Evolutionary conservation across 2,888 invertebrate genomes (phyloP).

Genomic region (Melieria crassipennis): DNA sequence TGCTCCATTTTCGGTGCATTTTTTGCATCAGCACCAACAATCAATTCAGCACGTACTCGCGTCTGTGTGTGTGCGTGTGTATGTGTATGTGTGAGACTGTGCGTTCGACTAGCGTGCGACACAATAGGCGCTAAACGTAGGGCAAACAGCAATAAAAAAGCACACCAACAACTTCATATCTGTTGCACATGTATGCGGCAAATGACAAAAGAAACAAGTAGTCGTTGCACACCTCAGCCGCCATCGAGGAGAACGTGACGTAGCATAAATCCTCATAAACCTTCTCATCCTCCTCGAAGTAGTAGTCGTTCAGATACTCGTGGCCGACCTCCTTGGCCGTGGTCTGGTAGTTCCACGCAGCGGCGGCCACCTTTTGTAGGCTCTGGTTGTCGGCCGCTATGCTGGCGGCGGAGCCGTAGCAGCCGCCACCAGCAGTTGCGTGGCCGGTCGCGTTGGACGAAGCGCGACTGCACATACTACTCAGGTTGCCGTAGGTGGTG

Average conservation of each 20-base stretch:
- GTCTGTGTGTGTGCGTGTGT: not conserved
- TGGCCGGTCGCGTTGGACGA: conserved; percentile 13
- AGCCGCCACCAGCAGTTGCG: conserved; percentile 10
- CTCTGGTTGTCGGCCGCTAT: conserved; percentile 49
- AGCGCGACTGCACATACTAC: conserved; percentile 10
- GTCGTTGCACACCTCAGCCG: conserved; percentile 72
- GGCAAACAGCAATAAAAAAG: conserved; percentile 4
- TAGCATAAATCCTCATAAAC: conserved; percentile 91
- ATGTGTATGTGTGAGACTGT: not conserved
- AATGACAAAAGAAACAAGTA: not conserved
- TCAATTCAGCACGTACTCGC: no score
- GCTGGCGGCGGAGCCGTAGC: conserved; percentile 2
- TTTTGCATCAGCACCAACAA: no score
- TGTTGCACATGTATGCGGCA: not conserved
- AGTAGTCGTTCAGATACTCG: conserved; percentile 61
- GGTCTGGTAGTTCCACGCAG: conserved; percentile 60
- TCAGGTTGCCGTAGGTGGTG: conserved; percentile 8
- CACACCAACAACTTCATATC: conserved; percentile 3
- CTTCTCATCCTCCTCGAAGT: conserved; percentile 74
- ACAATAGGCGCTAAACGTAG: not conserved
- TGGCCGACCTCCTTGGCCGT: conserved; percentile 56
- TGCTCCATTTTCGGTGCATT: no score
- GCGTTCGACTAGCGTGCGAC: not conserved
- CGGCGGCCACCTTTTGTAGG: conserved; percentile 59
- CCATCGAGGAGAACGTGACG: conserved; percentile 79